Evolutionary conservation across 1,140 invertebrate species (phyloP).

Genomic region (Paraescarpia echinospica): DNA sequence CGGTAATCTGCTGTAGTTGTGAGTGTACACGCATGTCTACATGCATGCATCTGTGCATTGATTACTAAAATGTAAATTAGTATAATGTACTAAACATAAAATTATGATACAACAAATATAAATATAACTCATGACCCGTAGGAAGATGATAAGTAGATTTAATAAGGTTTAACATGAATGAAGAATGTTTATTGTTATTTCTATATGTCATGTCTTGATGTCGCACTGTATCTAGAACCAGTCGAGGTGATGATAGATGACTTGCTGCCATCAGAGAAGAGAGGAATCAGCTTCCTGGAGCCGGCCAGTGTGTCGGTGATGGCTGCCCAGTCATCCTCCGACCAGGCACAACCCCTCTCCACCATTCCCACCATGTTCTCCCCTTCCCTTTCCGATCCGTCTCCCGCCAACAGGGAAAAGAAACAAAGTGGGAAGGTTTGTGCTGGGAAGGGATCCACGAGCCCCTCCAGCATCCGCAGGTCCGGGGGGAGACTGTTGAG

Average conservation of each 20-base stretch:
- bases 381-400: conserved; percentile 17
- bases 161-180: too few species aligned
- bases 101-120: too few species aligned
- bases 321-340: background rate
- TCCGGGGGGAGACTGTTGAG: background rate
- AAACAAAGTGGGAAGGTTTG: conserved; percentile 22
- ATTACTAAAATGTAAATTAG: too few species aligned
- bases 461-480: background rate
- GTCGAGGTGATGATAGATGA: background rate
- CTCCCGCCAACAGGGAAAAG: conserved; percentile 26
- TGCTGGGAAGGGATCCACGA: background rate
- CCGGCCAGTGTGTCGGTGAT: background rate
- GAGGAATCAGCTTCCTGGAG: background rate
- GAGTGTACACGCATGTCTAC: too few species aligned
- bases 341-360: background rate
- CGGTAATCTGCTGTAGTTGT: too few species aligned
- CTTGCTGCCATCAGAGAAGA: background rate
- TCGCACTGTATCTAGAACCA: background rate
- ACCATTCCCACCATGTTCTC: background rate
- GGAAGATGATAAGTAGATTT: too few species aligned
- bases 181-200: too few species aligned
- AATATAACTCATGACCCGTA: too few species aligned
- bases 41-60: too few species aligned
- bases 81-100: too few species aligned
- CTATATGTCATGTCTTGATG: too few species aligned